Percentiles rank a stretch among this genome's conserved stretches.
These are phyloP conservation scores for Coremacera marginata DNA, from an alignment of 2,888 invertebrate species.

Conservation along the genomic window DNA sequence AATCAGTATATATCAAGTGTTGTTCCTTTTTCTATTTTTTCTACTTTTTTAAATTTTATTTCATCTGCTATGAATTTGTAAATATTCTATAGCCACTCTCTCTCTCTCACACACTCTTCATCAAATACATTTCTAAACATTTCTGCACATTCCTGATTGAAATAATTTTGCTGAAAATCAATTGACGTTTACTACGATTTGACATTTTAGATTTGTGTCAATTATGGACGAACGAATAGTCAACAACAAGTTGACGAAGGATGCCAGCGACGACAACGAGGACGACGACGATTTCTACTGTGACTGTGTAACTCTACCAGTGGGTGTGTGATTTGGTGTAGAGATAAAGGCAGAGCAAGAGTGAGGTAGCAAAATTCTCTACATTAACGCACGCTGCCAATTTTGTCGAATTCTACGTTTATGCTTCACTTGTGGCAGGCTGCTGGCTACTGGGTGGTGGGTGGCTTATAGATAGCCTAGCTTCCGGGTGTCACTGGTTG, in stretches of 20 bases:
- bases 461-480: neutral
- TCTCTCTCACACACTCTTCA: neutral
- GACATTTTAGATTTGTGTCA: constrained; percentile 44
- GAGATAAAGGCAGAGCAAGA: neutral
- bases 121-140: neutral
- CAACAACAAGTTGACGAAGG: constrained; percentile 7
- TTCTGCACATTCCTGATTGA: constrained; percentile 10
- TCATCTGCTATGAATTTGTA: neutral
- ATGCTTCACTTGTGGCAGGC: too few relatives aligned
- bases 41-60: neutral
- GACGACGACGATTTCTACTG: too few relatives aligned
- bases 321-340: too few relatives aligned
- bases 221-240: constrained; percentile 19
- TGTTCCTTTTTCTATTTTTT: neutral
- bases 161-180: constrained; percentile 33
- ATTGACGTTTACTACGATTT: constrained; percentile 37
- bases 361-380: neutral
- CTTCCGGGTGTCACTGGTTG: too few relatives aligned
- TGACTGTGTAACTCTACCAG: neutral
- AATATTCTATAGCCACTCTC: neutral
- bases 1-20: constrained; percentile 5
- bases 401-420: neutral
- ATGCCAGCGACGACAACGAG: neutral
- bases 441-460: neutral
- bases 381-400: constrained; percentile 27